Percentiles rank a stretch among this genome's conserved stretches.
phyloP scores from a whole-genome alignment of 2,888 invertebrate species.

The Psylliodes chrysocephalus region DNA sequence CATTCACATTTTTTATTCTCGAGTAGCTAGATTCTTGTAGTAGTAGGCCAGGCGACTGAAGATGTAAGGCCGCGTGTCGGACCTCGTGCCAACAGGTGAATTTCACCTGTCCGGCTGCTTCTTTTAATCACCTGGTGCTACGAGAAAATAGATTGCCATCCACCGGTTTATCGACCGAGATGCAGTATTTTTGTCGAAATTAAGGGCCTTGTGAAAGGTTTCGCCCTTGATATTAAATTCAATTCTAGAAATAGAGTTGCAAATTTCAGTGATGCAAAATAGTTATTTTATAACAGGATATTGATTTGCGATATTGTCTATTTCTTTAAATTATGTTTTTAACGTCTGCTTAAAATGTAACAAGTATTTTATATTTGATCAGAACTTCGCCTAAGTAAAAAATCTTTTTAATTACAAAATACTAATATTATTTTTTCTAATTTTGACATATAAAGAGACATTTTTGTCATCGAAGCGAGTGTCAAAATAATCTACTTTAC shows the following conservation, averaged over 20 bases:
- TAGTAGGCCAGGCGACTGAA: constrained; percentile 18
- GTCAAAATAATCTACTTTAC: no score
- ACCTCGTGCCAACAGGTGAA: constrained; percentile 55
- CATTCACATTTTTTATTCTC: neutral
- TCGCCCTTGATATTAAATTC: constrained; percentile 45
- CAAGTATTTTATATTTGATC: no score
- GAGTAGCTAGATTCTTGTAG: neutral
- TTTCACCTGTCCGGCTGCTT: constrained; percentile 52
- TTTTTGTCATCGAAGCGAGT: no score
- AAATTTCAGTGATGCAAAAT: constrained; percentile 1
- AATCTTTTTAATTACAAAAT: no score
- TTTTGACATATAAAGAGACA: no score
- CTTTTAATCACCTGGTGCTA: constrained; percentile 47
- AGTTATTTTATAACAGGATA: no score
- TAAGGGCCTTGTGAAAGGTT: constrained; percentile 35
- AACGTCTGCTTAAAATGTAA: no score
- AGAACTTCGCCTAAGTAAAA: no score
- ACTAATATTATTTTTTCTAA: no score
- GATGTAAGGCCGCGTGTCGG: constrained; percentile 46
- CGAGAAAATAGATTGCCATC: constrained; percentile 42
- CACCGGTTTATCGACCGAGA: constrained; percentile 27
- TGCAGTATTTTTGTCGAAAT: constrained; percentile 44
- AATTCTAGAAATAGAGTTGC: constrained; percentile 35
- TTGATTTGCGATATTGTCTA: no score
- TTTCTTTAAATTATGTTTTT: no score